Evolutionary conservation across 2,888 invertebrate species (phyloP).

Genomic region (Nasonia oneida): DNA sequence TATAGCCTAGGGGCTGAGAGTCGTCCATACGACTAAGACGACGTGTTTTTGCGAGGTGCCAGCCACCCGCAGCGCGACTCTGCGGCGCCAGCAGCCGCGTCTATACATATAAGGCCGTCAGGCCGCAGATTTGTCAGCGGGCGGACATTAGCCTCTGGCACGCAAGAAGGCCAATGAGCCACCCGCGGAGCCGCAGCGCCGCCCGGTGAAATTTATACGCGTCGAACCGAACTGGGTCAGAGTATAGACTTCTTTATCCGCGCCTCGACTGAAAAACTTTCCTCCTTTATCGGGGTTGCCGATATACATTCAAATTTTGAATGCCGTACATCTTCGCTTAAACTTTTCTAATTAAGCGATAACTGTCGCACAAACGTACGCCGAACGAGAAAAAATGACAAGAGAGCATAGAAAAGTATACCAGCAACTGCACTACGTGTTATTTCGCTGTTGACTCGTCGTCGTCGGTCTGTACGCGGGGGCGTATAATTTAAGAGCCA

Average conservation of each 20-base stretch:
- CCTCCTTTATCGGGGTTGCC: too few species aligned
- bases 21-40: neutral
- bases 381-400: neutral
- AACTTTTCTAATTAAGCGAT: too few species aligned
- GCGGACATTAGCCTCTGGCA: constrained; percentile 65
- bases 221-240: constrained; percentile 19
- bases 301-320: too few species aligned
- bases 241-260: neutral
- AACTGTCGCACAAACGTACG: too few species aligned
- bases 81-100: neutral
- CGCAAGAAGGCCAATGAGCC: constrained; percentile 66
- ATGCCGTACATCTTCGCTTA: too few species aligned
- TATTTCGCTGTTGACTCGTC: constrained; percentile 36
- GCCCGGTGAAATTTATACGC: neutral
- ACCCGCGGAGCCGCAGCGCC: constrained; percentile 35
- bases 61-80: constrained; percentile 26
- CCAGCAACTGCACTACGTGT: neutral
- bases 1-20: neutral
- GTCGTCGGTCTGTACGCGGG: neutral
- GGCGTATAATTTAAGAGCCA: constrained; percentile 61
- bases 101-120: neutral
- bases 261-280: too few species aligned
- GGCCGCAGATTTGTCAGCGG: constrained; percentile 67
- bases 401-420: neutral
- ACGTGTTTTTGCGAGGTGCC: constrained; percentile 20